Conservation (phyloP, 2,888 invertebrate species). For the Aphodius sticticus region DNA sequence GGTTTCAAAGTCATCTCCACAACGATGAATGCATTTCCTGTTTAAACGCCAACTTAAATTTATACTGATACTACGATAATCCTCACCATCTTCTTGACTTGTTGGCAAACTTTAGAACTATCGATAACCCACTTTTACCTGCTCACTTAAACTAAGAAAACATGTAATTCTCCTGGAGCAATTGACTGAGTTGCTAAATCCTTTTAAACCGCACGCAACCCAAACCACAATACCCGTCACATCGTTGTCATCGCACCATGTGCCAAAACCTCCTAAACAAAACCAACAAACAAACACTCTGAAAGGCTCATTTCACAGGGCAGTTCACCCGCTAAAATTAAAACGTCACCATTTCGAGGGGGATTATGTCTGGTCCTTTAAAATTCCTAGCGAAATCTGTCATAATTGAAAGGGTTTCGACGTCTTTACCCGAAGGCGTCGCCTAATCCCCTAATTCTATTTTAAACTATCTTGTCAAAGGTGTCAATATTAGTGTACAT, state of each 20-base stretch:
- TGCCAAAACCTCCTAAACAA: background rate
- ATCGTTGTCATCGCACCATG: background rate
- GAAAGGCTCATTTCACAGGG: background rate
- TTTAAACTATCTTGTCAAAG: background rate
- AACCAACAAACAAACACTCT: background rate
- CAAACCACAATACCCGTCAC: background rate
- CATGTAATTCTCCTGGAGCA: background rate
- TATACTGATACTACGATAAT: background rate
- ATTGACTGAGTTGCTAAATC: background rate
- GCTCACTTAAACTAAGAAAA: background rate
- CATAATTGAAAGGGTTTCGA: background rate
- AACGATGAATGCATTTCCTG: no score
- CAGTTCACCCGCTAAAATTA: background rate
- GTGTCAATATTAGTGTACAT: slow-evolving; percentile 4
- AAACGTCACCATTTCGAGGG: background rate
- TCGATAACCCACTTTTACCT: background rate
- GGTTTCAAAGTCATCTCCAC: no score
- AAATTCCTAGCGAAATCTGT: background rate
- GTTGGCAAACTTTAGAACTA: background rate
- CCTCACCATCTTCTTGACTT: background rate
- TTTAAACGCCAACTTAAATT: no score
- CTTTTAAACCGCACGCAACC: background rate
- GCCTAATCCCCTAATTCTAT: background rate
- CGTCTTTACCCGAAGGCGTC: background rate
- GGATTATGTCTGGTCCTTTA: background rate